Evolutionary conservation across 2,888 invertebrate genomes (phyloP).

Genomic region (Aricia artaxerxes): DNA sequence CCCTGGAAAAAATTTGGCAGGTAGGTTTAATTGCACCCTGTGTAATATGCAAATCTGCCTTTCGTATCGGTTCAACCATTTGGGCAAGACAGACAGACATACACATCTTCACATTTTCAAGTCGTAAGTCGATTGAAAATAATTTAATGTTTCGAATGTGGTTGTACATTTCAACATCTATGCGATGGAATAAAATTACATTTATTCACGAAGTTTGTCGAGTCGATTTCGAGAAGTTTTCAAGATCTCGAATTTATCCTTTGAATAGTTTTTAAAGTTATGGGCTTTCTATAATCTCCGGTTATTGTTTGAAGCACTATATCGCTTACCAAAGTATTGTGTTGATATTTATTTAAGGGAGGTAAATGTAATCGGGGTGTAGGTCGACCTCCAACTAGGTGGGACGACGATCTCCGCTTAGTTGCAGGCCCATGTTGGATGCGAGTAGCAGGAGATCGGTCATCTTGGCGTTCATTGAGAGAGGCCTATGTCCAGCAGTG

Average conservation of each 20-base stretch:
- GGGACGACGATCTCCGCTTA: too few relatives aligned
- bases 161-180: background rate
- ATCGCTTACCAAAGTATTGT: background rate
- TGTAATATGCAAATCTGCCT: too few relatives aligned
- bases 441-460: too few relatives aligned
- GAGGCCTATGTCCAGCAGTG: too few relatives aligned
- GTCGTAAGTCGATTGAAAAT: too few relatives aligned
- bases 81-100: too few relatives aligned
- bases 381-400: background rate
- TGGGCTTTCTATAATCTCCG: background rate
- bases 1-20: too few relatives aligned
- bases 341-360: background rate
- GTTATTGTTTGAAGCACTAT: background rate
- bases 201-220: slow-evolving; percentile 7
- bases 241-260: slow-evolving; percentile 13
- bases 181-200: slow-evolving; percentile 20
- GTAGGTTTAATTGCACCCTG: too few relatives aligned
- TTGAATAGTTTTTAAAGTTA: slow-evolving; percentile 24
- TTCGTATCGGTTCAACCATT: too few relatives aligned
- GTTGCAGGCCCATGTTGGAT: too few relatives aligned
- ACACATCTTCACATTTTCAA: too few relatives aligned
- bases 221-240: slow-evolving; percentile 7
- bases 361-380: background rate
- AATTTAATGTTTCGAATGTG: background rate
- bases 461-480: too few relatives aligned